phyloP scores from a whole-genome alignment of 2,797 vertebrate genomes.

The Austrolebias charrua region DNA sequence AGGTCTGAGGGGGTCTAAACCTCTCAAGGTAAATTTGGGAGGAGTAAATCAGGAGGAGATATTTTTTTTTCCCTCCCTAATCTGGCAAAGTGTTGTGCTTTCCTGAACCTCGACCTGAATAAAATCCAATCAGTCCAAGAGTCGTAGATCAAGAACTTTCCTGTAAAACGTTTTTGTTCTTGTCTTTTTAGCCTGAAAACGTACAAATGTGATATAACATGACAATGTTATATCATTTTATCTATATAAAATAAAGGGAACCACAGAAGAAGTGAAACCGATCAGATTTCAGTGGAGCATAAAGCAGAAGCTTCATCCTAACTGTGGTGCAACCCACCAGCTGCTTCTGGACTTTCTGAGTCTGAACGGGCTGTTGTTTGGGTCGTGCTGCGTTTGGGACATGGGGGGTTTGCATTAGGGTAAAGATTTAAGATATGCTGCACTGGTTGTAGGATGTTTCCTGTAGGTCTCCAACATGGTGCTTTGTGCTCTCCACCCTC shows the following conservation, averaged over 20 bases:
- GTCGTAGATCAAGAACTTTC: too few relatives aligned
- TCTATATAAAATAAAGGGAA: not conserved
- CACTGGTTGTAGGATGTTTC: conserved; percentile 64
- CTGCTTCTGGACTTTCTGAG: conserved; percentile 34
- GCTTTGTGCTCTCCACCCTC: conserved; percentile 32
- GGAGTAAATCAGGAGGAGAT: too few relatives aligned
- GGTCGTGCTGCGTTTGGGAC: conserved; percentile 34
- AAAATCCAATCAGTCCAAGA: too few relatives aligned
- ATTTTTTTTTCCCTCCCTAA: too few relatives aligned
- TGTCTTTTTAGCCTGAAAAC: not conserved
- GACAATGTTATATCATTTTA: not conserved
- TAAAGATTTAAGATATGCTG: conserved; percentile 66
- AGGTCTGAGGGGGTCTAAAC: too few relatives aligned
- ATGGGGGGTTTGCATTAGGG: conserved; percentile 58
- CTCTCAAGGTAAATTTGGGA: too few relatives aligned
- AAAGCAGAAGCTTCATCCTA: conserved; percentile 34
- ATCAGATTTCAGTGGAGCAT: conserved; percentile 41
- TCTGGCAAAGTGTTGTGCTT: too few relatives aligned
- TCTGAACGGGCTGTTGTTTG: conserved; percentile 42
- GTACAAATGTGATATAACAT: conserved; percentile 26
- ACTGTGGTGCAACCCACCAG: conserved; percentile 31
- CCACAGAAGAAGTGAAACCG: conserved; percentile 17
- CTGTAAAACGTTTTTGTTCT: not conserved
- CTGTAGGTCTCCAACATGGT: conserved; percentile 57
- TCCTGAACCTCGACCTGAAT: too few relatives aligned